These are phyloP conservation scores for Cyrtonyx montezumae DNA, from an alignment of 2,113 vertebrate genomes.

Conservation along the genomic window DNA sequence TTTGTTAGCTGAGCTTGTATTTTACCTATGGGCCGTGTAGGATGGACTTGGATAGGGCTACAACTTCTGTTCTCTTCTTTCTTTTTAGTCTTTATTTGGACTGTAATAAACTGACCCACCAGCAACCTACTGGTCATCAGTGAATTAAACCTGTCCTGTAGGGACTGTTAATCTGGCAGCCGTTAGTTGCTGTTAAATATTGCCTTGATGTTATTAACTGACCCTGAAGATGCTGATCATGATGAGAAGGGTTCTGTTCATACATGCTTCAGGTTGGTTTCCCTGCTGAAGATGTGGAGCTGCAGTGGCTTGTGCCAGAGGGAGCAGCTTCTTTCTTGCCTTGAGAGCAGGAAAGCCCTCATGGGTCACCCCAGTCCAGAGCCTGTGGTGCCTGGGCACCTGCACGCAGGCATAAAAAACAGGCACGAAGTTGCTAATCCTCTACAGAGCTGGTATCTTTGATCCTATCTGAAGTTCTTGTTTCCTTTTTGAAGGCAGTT, in stretches of 20 bases:
- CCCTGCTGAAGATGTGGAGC: background rate
- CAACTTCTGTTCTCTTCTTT: background rate
- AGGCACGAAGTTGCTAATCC: background rate
- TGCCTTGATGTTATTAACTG: background rate
- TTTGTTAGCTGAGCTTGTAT: background rate
- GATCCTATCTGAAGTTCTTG: background rate
- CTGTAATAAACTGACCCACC: background rate
- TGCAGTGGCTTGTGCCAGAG: background rate
- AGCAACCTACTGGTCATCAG: background rate
- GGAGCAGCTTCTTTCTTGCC: background rate
- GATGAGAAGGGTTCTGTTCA: background rate
- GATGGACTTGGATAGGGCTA: background rate
- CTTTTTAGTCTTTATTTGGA: background rate
- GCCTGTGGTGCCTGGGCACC: background rate
- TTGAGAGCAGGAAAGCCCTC: background rate
- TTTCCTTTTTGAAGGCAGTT: background rate
- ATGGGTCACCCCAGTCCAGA: background rate
- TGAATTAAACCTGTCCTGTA: background rate
- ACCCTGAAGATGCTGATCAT: background rate
- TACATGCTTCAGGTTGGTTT: background rate
- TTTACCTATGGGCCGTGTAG: background rate
- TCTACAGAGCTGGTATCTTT: background rate
- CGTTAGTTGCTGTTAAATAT: background rate
- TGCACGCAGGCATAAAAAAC: background rate
- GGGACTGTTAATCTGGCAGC: background rate